Conservation (phyloP, 2,888 invertebrate species). For the Amiota minor region DNA sequence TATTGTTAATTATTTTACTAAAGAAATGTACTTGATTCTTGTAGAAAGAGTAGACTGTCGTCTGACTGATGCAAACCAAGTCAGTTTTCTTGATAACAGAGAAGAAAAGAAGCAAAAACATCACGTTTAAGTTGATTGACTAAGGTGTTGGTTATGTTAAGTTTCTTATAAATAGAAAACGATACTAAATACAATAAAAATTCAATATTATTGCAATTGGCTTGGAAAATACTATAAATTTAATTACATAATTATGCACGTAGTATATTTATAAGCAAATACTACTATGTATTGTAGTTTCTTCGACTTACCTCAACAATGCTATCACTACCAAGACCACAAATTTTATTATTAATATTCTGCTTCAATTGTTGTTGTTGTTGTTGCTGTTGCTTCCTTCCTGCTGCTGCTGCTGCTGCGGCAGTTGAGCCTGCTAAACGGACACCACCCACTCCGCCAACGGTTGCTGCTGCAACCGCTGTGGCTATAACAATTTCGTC, state of each 20-base stretch:
- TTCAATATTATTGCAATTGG: too few species aligned
- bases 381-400: constrained; percentile 49
- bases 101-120: too few species aligned
- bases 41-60: too few species aligned
- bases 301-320: constrained; percentile 68
- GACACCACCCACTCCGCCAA: constrained; percentile 50
- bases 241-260: background rate
- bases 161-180: too few species aligned
- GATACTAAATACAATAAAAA: too few species aligned
- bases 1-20: too few species aligned
- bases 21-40: too few species aligned
- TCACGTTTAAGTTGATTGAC: too few species aligned
- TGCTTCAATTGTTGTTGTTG: constrained; percentile 69
- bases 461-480: constrained; percentile 48
- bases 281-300: background rate
- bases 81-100: too few species aligned
- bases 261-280: background rate
- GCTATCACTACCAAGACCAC: constrained; percentile 68
- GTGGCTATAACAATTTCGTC: constrained; percentile 65
- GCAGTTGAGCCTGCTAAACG: constrained; percentile 46
- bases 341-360: constrained; percentile 56
- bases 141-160: too few species aligned
- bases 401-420: constrained; percentile 27
- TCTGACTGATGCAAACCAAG: too few species aligned
- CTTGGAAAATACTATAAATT: background rate